Evolutionary conservation across 2,888 invertebrate genomes (phyloP).

Genomic region (Ormyrus labotus): DNA sequence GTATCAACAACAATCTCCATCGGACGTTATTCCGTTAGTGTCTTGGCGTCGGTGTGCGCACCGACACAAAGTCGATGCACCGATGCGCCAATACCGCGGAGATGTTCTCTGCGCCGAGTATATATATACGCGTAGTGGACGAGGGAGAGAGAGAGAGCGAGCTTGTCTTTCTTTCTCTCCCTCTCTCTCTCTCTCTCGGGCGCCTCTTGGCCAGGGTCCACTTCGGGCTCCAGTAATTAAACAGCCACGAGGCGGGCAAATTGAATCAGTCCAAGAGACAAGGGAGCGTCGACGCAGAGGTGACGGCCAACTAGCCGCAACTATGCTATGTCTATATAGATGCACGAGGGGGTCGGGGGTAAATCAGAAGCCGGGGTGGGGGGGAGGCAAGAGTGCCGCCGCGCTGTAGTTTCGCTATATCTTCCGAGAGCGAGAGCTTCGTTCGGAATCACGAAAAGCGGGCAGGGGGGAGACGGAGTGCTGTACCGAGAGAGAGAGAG

Average conservation of each 20-base stretch:
- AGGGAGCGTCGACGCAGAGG: conserved; percentile 74
- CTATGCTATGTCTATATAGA: conserved; percentile 61
- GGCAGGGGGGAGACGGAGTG: not conserved
- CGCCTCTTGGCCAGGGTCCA: conserved; percentile 65
- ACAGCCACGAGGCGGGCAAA: conserved; percentile 75
- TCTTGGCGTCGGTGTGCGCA: conserved; percentile 65
- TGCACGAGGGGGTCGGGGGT: not conserved
- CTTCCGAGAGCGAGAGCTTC: not conserved
- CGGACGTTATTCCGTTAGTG: conserved; percentile 72
- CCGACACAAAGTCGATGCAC: conserved; percentile 58
- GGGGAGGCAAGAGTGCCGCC: not conserved
- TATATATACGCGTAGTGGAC: conserved; percentile 56
- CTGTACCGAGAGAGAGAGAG: not conserved
- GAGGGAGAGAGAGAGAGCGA: conserved; percentile 38
- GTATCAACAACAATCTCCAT: conserved; percentile 76
- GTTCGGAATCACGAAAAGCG: conserved; percentile 23
- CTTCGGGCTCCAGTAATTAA: conserved; percentile 74
- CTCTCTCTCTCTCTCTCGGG: conserved; percentile 53
- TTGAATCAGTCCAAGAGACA: conserved; percentile 76
- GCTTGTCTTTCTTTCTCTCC: conserved; percentile 45
- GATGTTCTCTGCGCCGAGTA: conserved; percentile 38
- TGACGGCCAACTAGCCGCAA: conserved; percentile 75
- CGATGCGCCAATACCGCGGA: conserved; percentile 59
- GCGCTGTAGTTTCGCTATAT: conserved; percentile 25
- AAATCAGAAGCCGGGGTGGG: conserved; percentile 34